Base-by-base conservation (phyloP, 2,113 vertebrate genomes). In the Brachyistius frenatus region DNA sequence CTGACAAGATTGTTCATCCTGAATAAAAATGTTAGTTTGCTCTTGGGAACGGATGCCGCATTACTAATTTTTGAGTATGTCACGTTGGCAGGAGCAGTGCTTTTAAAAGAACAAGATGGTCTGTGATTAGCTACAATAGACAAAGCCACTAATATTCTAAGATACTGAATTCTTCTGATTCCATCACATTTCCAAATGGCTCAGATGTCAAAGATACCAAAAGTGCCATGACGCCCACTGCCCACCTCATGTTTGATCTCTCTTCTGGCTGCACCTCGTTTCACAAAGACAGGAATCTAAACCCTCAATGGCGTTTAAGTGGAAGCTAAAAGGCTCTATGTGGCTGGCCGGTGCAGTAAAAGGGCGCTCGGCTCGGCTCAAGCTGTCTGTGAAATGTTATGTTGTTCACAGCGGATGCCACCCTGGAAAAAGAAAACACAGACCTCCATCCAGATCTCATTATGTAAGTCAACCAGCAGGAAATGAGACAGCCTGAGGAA, bases 401-500 rank as follows among this genome's bases (percentile, higher is more conserved):
- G 78, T 66, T 54, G 77, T 75, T 76, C 71, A 64, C 66, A 80
- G 66, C 79, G 85, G 81, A 88, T 73, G 56, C 83, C 86, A 72
- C 41, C 58, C 68, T 60, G 10, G 46, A 77, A 78, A 78, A 82
- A 79, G 57, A 86, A 74, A 88, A 84, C 36, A 1, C 84, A 90
- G 88, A 83, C 72, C 78, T 74, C 68, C 62, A 54, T 76, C 71
- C 87, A 89, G 78, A 85, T 57, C 66, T 85, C 72, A 73, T 87
- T 88, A 77, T 78, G 82, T 73, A 73, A 80, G 82, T 57, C 82
- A 76, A 76, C 33, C 73, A 86, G 84, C 87, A 89, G 89, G 86
- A 93, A 90, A 88, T 73, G 72, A 90, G 72, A 31, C 54, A 11
- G 85, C 85, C 89, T 41, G 49, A 84, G 90, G 91, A 83, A 70